Percentiles rank a stretch among this genome's conserved stretches.
Conservation (phyloP, 2,797 vertebrate genomes). For the Anguilla anguilla region DNA sequence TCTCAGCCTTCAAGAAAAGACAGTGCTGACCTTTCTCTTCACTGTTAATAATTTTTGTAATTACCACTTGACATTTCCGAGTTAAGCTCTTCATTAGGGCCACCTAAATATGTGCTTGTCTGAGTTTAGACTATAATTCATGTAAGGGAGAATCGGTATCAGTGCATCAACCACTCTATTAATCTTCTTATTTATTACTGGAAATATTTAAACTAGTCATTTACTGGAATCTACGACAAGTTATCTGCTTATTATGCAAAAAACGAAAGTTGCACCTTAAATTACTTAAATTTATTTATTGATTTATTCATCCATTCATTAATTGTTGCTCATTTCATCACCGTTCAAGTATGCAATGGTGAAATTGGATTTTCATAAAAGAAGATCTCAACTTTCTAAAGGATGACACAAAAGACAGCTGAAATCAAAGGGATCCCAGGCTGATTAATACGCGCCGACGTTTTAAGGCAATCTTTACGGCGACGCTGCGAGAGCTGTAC, state of each 20-base stretch:
- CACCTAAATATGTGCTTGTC: slow-evolving; percentile 31
- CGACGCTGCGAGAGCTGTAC: slow-evolving; percentile 42
- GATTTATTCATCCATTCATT: neutral
- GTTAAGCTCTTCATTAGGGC: slow-evolving; percentile 44
- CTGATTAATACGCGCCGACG: slow-evolving; percentile 58
- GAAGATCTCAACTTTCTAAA: slow-evolving; percentile 49
- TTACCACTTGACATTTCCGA: slow-evolving; percentile 69
- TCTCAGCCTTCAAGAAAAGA: slow-evolving; percentile 44
- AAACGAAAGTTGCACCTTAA: slow-evolving; percentile 30
- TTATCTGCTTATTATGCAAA: slow-evolving; percentile 46
- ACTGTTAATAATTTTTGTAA: slow-evolving; percentile 60
- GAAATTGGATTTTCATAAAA: slow-evolving; percentile 4
- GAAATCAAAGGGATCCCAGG: slow-evolving; percentile 58
- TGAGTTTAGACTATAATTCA: slow-evolving; percentile 26
- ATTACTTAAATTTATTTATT: slow-evolving; percentile 11
- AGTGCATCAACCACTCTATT: slow-evolving; percentile 42
- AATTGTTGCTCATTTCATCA: slow-evolving; percentile 23
- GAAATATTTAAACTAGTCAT: slow-evolving; percentile 58
- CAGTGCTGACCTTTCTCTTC: slow-evolving; percentile 61
- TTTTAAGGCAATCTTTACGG: slow-evolving; percentile 45
- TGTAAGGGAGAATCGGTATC: slow-evolving; percentile 23
- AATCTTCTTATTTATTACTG: slow-evolving; percentile 58
- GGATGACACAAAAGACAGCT: slow-evolving; percentile 55
- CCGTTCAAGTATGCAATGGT: neutral
- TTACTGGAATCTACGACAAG: slow-evolving; percentile 43